A percentile compares a stretch with the other conserved stretches of the same genome.
phyloP scores from a whole-genome alignment of 2,113 vertebrate genomes.

The Lonchura striata region DNA sequence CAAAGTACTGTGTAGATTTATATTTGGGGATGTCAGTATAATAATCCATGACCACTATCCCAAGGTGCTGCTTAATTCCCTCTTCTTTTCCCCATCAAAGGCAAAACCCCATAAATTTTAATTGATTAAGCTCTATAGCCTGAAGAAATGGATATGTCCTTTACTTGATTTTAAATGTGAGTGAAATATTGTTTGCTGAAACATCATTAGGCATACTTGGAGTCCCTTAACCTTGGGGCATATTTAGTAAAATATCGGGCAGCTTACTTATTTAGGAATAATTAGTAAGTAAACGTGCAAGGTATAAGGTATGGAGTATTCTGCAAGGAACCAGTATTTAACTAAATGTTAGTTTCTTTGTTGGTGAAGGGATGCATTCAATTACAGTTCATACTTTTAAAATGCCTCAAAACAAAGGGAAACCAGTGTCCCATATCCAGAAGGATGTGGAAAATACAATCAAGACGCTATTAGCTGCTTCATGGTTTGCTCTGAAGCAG shows the following conservation, averaged over 20 bases:
- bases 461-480: not conserved
- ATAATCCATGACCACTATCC: constrained; percentile 44
- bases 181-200: not conserved
- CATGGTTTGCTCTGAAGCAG: not conserved
- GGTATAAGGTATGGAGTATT: not conserved
- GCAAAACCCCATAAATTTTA: constrained; percentile 3
- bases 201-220: constrained; percentile 38
- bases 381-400: not conserved
- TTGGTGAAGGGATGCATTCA: not conserved
- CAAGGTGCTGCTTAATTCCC: not conserved
- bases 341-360: not conserved
- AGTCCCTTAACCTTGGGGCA: constrained; percentile 11
- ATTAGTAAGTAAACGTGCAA: constrained; percentile 13
- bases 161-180: constrained; percentile 19
- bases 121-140: not conserved
- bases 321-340: not conserved
- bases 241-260: not conserved
- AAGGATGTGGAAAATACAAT: not conserved
- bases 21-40: constrained; percentile 55
- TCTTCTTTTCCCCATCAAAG: not conserved
- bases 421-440: not conserved
- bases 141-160: constrained; percentile 30
- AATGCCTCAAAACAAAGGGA: not conserved
- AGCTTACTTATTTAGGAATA: not conserved
- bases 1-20: constrained; percentile 33